A percentile compares a stretch with the other conserved stretches of the same genome.
Evolutionary conservation across 2,888 invertebrate genomes (phyloP).

Genomic region (Physocephala rufipes): DNA sequence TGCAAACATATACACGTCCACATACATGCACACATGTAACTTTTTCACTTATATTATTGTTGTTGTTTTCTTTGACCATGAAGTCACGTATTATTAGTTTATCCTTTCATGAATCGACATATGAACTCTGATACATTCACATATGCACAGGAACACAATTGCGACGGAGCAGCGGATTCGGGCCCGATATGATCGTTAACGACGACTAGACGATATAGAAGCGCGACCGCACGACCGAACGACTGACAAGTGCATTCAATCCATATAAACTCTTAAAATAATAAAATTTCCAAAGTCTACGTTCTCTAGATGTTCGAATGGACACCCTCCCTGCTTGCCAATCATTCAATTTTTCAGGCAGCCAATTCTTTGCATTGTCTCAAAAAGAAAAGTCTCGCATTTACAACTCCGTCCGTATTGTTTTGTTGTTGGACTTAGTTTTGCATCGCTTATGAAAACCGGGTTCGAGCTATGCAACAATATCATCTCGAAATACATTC

Average conservation of each 20-base stretch:
- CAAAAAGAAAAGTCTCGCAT: conserved; percentile 2
- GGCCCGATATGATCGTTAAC: no score
- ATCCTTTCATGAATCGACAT: no score
- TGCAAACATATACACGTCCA: no score
- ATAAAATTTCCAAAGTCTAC: neutral
- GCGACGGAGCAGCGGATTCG: no score
- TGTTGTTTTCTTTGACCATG: no score
- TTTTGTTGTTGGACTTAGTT: neutral
- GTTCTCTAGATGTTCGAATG: neutral
- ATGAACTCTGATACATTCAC: no score
- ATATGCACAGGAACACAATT: no score
- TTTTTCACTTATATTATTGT: no score
- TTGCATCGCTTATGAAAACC: conserved; percentile 4
- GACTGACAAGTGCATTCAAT: no score
- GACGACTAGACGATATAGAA: no score
- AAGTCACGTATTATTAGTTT: no score
- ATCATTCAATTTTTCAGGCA: neutral
- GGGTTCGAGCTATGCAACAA: neutral
- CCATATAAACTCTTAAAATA: conserved; percentile 2
- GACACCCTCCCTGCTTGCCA: neutral
- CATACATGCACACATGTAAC: no score
- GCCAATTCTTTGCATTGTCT: neutral
- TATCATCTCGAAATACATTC: neutral
- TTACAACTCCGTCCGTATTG: neutral
- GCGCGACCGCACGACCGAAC: neutral